Percentiles rank a stretch among this genome's conserved stretches.
phyloP scores from a whole-genome alignment of 2,113 vertebrate species.

The Oryzias woworae region DNA sequence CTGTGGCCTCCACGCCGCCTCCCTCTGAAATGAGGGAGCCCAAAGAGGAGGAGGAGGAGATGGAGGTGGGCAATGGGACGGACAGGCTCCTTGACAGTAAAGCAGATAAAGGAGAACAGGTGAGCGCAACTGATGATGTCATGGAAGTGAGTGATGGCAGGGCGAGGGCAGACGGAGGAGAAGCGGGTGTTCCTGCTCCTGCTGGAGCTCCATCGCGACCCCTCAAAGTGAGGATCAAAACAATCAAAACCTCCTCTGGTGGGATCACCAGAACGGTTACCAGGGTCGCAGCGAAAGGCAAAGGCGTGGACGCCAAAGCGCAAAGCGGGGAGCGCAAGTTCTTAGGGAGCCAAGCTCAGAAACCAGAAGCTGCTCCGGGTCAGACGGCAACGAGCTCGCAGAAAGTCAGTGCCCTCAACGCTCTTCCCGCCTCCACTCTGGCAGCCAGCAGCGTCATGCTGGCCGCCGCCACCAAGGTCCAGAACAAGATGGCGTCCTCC shows the following conservation, averaged over 20 bases:
- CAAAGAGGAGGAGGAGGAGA: slow-evolving; percentile 74
- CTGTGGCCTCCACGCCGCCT: slow-evolving; percentile 56
- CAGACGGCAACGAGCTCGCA: slow-evolving; percentile 75
- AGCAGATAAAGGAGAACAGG: slow-evolving; percentile 74
- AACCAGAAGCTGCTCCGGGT: slow-evolving; percentile 63
- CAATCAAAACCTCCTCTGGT: slow-evolving; percentile 91
- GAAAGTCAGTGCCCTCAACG: slow-evolving; percentile 80
- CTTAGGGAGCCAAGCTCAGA: slow-evolving; percentile 60
- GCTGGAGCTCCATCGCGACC: slow-evolving; percentile 76
- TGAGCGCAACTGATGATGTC: slow-evolving; percentile 66
- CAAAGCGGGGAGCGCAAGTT: slow-evolving; percentile 66
- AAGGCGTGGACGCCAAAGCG: slow-evolving; percentile 67
- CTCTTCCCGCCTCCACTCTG: slow-evolving; percentile 85
- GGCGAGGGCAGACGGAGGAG: slow-evolving; percentile 41
- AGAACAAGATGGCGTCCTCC: slow-evolving; percentile 86
- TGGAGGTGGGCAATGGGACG: slow-evolving; percentile 68
- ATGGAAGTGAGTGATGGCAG: slow-evolving; percentile 68
- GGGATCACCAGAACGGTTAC: slow-evolving; percentile 94
- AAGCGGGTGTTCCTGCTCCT: slow-evolving; percentile 10
- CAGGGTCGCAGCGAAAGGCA: slow-evolving; percentile 83
- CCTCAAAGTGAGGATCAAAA: slow-evolving; percentile 96
- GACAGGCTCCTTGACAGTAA: slow-evolving; percentile 57
- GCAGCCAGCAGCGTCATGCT: slow-evolving; percentile 96
- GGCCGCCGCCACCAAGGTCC: slow-evolving; percentile 91
- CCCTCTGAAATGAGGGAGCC: slow-evolving; percentile 49